Conservation (phyloP, 2,888 invertebrate genomes). For the Trichogramma evanescens region DNA sequence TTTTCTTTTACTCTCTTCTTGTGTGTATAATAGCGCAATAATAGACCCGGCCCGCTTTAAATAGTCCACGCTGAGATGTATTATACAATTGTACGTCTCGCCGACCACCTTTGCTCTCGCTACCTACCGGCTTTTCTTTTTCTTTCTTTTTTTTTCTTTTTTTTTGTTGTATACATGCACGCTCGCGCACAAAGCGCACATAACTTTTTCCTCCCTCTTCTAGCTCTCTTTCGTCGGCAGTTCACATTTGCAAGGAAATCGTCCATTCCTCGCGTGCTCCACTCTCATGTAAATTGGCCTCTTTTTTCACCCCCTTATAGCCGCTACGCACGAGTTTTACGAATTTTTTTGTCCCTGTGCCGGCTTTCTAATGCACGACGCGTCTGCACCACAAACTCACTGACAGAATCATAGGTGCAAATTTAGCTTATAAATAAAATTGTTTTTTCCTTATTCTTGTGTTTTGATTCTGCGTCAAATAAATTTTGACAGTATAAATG, state of each 20-base stretch:
- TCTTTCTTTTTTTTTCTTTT: background rate
- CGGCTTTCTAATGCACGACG: too few relatives aligned
- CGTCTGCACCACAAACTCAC: too few relatives aligned
- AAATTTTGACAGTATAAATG: too few relatives aligned
- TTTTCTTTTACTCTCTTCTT: too few relatives aligned
- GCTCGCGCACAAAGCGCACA: background rate
- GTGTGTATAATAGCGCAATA: too few relatives aligned
- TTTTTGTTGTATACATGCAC: background rate
- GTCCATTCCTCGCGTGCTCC: slow-evolving; percentile 1
- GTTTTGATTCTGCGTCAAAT: too few relatives aligned
- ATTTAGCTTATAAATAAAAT: too few relatives aligned
- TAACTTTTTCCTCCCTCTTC: background rate
- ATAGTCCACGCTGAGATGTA: too few relatives aligned
- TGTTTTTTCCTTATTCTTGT: too few relatives aligned
- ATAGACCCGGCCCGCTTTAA: too few relatives aligned
- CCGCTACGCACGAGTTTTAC: slow-evolving; percentile 12
- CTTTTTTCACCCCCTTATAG: slow-evolving; percentile 1
- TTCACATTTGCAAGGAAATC: slow-evolving; percentile 17
- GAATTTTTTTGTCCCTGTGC: slow-evolving; percentile 1
- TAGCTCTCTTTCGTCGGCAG: background rate
- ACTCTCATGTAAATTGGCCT: slow-evolving; percentile 17
- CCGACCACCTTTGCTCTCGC: background rate
- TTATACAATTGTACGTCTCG: too few relatives aligned
- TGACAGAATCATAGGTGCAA: too few relatives aligned
- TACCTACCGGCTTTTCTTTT: background rate